A percentile compares a stretch with the other conserved stretches of the same genome.
Conservation (phyloP, 2,797 vertebrate genomes). For the Pangasius sanitwongsei region DNA sequence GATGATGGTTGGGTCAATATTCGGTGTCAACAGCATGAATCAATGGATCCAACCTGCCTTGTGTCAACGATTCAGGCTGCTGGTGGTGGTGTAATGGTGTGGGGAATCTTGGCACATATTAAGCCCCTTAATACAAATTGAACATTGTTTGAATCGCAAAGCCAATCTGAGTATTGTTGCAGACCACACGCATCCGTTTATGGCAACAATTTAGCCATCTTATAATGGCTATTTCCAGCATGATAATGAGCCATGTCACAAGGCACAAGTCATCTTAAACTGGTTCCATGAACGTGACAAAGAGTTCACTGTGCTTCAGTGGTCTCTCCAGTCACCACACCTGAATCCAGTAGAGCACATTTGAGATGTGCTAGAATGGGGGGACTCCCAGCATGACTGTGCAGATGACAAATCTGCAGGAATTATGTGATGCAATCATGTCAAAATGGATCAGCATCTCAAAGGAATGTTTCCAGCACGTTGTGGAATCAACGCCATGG, state of each 20-base stretch:
- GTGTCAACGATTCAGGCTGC: not conserved
- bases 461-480: not conserved
- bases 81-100: not conserved
- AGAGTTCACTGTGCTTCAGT: not conserved
- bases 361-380: not conserved
- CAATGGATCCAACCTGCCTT: not conserved
- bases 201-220: not conserved
- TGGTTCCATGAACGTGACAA: too few relatives aligned
- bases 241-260: not conserved
- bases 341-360: not conserved
- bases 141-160: not conserved
- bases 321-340: not conserved
- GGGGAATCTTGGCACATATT: not conserved
- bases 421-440: not conserved
- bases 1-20: not conserved
- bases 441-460: not conserved
- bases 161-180: not conserved
- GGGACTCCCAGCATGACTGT: not conserved
- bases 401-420: not conserved
- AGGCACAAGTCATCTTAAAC: not conserved
- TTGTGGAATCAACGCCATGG: too few relatives aligned
- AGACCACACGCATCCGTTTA: too few relatives aligned
- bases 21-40: not conserved
- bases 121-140: not conserved
- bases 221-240: not conserved